phyloP scores from a whole-genome alignment of 2,797 vertebrate genomes.

The Dryobates pubescens region DNA sequence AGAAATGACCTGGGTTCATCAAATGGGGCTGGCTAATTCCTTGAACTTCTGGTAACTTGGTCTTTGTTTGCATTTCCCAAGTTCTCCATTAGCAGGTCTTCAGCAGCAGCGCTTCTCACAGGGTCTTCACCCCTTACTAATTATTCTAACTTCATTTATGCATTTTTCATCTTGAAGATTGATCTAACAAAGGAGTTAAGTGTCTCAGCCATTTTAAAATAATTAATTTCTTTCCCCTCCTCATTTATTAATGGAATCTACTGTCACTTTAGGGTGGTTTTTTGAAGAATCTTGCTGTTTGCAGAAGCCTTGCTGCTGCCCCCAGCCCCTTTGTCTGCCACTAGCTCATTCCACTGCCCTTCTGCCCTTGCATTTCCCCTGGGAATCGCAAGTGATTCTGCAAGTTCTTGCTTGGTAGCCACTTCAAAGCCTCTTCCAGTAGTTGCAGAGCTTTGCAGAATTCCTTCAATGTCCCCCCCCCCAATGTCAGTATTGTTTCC shows the following conservation, averaged over 20 bases:
- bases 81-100: constrained; percentile 9
- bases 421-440: not conserved
- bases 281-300: not conserved
- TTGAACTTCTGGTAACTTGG: not conserved
- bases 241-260: constrained; percentile 56
- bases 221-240: constrained; percentile 44
- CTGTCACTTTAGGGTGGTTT: not conserved
- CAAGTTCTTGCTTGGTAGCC: not conserved
- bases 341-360: not conserved
- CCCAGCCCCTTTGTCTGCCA: not conserved
- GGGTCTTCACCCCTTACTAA: constrained; percentile 29
- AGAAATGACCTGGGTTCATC: not conserved
- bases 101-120: not conserved
- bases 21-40: fast-evolving
- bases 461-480: not conserved
- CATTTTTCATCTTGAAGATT: constrained; percentile 52
- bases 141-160: constrained; percentile 39
- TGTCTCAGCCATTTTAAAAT: constrained; percentile 44
- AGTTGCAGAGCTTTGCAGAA: not conserved
- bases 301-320: not conserved
- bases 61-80: constrained; percentile 24
- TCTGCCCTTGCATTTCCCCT: not conserved
- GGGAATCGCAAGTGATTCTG: not conserved
- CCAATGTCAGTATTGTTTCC: not conserved
- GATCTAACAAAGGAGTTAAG: constrained; percentile 41